Evolutionary conservation across 2,888 invertebrate genomes (phyloP), one percentile per base, ranked within the genome.

Genomic region (Diaperis boleti): DNA sequence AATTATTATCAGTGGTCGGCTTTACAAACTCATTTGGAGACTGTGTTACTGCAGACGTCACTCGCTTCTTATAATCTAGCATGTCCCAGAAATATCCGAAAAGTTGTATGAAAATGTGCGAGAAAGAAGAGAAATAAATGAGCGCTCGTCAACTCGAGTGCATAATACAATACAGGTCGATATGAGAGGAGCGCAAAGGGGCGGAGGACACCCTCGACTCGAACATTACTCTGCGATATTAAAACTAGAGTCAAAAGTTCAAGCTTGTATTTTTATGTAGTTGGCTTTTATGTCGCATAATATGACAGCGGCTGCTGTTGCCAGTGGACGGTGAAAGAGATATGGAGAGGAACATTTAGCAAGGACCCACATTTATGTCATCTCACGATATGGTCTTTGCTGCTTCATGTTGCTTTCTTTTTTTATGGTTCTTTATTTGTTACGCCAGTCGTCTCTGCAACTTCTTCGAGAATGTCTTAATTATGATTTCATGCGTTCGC

Each of bases 161-260:
- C 65, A 67, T 64, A 64, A 66, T 62, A 67, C 62, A 68, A 68
- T 65, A 67, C 65, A 67, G 64, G 67, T 68, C 67, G 69, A 66
- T 69, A 68, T 59, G 61, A 66, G 39, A 66, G 59, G 54, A 41
- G 54, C 15, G 49, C 8, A 20, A 22, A 49, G 35, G 14, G 45
- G 29, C 59, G 33, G 17, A 29, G 26, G 44, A 14, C 39, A 56
- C 41, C 52, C 47, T 49, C 55, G 54, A 59, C 47, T 49, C 55
- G 54, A 56, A 63, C 64, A 59, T 65, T 66, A 68, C 65, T 64
- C 47, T 49, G 60, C 42, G 59, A 66, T 64, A 68, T 68, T 66
- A 66, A 67, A 65, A 65, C 59, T 31, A 41, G 61, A 65, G 63
- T 63, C 61, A 59, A 67, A 65, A 67, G 67, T 65, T 67, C 61